A percentile compares a stretch with the other conserved stretches of the same genome.
These are phyloP conservation scores for Pogonognathellus flavescens DNA, from an alignment of 1,140 invertebrate genomes.

Conservation along the genomic window DNA sequence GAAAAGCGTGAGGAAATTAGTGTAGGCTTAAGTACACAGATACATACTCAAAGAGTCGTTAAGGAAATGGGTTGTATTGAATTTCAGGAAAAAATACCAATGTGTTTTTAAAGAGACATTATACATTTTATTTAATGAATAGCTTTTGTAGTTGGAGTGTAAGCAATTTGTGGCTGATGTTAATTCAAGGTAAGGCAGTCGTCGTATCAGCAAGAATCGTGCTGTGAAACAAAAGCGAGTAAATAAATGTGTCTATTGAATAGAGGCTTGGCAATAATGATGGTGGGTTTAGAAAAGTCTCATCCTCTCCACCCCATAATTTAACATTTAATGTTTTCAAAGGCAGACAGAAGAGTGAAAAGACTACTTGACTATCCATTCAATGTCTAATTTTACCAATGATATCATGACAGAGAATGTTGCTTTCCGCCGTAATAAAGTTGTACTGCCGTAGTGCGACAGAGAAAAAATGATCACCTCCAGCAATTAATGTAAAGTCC, in stretches of 20 bases:
- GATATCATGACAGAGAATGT: slow-evolving; percentile 7
- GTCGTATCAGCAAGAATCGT: background rate
- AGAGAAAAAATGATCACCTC: slow-evolving; percentile 30
- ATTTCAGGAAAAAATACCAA: too few relatives aligned
- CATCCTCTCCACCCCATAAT: slow-evolving; percentile 29
- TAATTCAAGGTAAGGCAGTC: slow-evolving; percentile 36
- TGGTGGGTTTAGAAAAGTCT: background rate
- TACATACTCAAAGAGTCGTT: too few relatives aligned
- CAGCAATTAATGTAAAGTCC: slow-evolving; percentile 35
- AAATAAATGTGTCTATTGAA: slow-evolving; percentile 7
- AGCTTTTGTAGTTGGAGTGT: slow-evolving; percentile 1
- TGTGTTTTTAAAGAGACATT: too few relatives aligned
- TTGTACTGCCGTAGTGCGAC: slow-evolving; percentile 30
- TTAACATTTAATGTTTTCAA: background rate
- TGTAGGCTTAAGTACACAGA: too few relatives aligned
- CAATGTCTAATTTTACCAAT: slow-evolving; percentile 26
- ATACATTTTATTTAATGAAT: too few relatives aligned
- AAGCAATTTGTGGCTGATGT: slow-evolving; percentile 36
- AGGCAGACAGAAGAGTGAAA: background rate
- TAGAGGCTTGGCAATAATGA: slow-evolving; percentile 33
- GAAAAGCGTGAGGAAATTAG: too few relatives aligned
- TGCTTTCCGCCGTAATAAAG: slow-evolving; percentile 13
- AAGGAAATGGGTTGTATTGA: too few relatives aligned
- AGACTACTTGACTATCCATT: slow-evolving; percentile 19
- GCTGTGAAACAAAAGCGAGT: slow-evolving; percentile 31